Base-by-base conservation (phyloP, 2,113 vertebrate species). In the Pomatostomus ruficeps region DNA sequence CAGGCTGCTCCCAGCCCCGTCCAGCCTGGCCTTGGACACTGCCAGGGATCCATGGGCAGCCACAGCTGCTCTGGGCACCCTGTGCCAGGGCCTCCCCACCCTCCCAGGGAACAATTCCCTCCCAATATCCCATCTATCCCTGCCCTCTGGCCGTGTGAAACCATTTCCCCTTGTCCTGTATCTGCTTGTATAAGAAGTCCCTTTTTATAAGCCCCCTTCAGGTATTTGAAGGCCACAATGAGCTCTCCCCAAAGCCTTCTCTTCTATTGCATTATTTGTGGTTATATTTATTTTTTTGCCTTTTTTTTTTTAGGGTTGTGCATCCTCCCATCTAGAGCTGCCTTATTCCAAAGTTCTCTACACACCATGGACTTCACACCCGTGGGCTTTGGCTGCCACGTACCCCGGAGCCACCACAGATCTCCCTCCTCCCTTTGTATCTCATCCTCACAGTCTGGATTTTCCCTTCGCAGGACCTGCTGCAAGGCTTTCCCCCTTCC, bases 231-330 rank as follows among this genome's bases (percentile, higher is more conserved):
- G 7, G 40, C 35, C 35, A 8, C 40, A 23, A 2, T 26, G 10
- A 82, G 25, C 35, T 82, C 25, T 48, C 46, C 61, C 46, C 46
- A 67, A 68, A 82, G 17, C n/a, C 29, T 54, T 25, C 7, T 79
- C 14, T 63, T 58, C 29, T 67, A 6, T 11, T 40, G 14, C n/a
- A 26, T 68, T 75, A 54, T 75, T 82, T 82, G 22, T 48, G 18
- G 25, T 61, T 82, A 4, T 61, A 8, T 46, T 52, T 46, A 4
- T 31, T 42, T 11, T 51, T 80, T 62, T 61, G 4, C 46, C 9
- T 14, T 46, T 72, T 94, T 83, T 68, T 91, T 91, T 82, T 88
- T 63, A 96, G 95, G 89, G 43, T 43, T 78, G 8, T 68, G 75
- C 36, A 8, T 93, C 67, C 62, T 66, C n/a, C 71, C 55, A 38